Percentiles rank a stretch among this genome's conserved stretches.
These are phyloP conservation scores for Portevinia maculata DNA, from an alignment of 2,888 invertebrate species.

Conservation along the genomic window DNA sequence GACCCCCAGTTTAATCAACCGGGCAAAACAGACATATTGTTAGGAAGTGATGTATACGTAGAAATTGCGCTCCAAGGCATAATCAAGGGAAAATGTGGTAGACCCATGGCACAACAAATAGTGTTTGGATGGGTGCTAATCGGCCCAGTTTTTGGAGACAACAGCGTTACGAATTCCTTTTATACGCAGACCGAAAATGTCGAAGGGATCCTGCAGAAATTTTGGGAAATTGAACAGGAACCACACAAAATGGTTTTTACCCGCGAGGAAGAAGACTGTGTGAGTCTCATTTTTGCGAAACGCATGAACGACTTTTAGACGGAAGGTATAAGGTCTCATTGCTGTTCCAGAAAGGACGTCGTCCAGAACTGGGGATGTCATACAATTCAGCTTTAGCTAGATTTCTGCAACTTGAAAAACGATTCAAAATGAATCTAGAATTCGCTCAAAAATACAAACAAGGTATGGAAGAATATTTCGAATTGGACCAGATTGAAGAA, in stretches of 20 bases:
- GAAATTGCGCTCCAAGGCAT: background rate
- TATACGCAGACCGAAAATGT: too few species aligned
- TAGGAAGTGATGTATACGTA: slow-evolving; percentile 3
- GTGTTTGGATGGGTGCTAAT: background rate
- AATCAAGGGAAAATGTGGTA: background rate
- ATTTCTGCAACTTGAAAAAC: background rate
- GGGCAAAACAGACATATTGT: background rate
- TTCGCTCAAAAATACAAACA: too few species aligned
- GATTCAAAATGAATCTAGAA: too few species aligned
- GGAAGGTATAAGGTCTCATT: background rate
- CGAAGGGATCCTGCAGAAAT: background rate
- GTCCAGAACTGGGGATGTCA: background rate
- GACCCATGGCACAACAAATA: background rate
- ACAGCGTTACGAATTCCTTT: too few species aligned
- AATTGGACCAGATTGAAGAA: background rate
- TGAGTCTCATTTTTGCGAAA: background rate
- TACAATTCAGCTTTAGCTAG: background rate
- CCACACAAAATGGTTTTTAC: background rate
- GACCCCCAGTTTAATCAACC: background rate
- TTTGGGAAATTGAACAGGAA: background rate
- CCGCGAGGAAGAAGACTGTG: background rate
- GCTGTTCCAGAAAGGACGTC: background rate
- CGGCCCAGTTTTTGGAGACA: too few species aligned
- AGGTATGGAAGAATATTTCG: too few species aligned
- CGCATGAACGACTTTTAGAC: background rate